phyloP scores from a whole-genome alignment of 2,113 vertebrate species.

The Centrocercus urophasianus region DNA sequence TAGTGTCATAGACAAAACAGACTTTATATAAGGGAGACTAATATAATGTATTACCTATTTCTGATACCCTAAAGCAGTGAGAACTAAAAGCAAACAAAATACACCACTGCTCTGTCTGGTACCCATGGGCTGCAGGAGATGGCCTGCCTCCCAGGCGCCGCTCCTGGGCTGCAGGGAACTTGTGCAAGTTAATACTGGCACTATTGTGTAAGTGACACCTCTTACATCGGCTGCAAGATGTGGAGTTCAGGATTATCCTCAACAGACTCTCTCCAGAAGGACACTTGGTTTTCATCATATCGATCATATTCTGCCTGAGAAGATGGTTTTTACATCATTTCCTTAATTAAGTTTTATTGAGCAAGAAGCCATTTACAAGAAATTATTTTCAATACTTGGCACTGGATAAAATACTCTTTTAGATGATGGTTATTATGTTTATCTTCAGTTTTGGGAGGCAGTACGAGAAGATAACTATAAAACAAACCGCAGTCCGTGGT shows the following conservation, averaged over 20 bases:
- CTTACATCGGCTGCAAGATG: background rate
- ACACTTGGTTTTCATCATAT: background rate
- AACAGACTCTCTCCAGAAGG: background rate
- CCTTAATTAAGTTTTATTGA: conserved; percentile 14
- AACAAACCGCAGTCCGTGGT: background rate
- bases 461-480: background rate
- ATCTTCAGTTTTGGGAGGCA: background rate
- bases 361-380: background rate
- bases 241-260: background rate
- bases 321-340: background rate
- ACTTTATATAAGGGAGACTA: background rate
- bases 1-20: background rate
- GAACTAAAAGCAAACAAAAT: background rate
- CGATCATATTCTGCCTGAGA: background rate
- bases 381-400: background rate
- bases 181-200: background rate
- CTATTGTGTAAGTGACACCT: background rate
- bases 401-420: background rate
- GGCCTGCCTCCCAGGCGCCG: background rate
- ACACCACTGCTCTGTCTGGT: background rate
- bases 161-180: background rate
- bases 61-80: background rate
- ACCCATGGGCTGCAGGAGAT: background rate
- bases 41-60: background rate
- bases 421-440: background rate